Evolutionary conservation across 2,888 invertebrate genomes (phyloP).

Genomic region (Acronicta leporina): DNA sequence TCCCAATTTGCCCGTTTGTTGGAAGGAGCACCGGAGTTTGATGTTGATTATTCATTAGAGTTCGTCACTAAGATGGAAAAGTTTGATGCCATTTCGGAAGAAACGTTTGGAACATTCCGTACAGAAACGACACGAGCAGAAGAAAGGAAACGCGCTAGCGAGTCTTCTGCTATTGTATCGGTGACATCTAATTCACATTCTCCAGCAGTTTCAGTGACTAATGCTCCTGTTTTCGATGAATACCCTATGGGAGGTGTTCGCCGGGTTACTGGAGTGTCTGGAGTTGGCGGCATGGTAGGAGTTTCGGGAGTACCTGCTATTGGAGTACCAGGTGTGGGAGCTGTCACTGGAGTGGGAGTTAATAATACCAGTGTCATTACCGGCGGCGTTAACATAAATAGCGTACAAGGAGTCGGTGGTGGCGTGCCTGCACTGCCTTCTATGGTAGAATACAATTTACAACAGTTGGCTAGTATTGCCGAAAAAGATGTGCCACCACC

Average conservation of each 20-base stretch:
- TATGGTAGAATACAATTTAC: slow-evolving; percentile 96
- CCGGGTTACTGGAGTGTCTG: slow-evolving; percentile 74
- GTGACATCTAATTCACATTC: slow-evolving; percentile 82
- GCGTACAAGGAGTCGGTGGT: slow-evolving; percentile 72
- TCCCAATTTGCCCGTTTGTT: slow-evolving; percentile 94
- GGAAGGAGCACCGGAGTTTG: slow-evolving; percentile 94
- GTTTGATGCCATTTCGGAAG: slow-evolving; percentile 93
- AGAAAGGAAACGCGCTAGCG: slow-evolving; percentile 87
- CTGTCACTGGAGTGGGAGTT: slow-evolving; percentile 74
- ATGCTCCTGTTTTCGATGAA: slow-evolving; percentile 94
- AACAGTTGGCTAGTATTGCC: slow-evolving; percentile 94
- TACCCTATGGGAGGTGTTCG: slow-evolving; percentile 88
- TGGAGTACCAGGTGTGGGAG: slow-evolving; percentile 72
- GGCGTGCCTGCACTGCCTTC: slow-evolving; percentile 87
- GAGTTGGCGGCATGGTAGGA: slow-evolving; percentile 72
- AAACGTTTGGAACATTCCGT: slow-evolving; percentile 92
- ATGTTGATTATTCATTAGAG: slow-evolving; percentile 93
- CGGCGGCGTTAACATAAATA: slow-evolving; percentile 76
- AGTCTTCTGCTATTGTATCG: slow-evolving; percentile 81
- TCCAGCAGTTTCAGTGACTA: slow-evolving; percentile 88
- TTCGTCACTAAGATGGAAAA: slow-evolving; percentile 94
- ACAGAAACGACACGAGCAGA: slow-evolving; percentile 90
- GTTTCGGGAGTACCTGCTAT: slow-evolving; percentile 67
- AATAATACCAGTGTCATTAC: slow-evolving; percentile 71
- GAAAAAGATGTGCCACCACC: slow-evolving; percentile 90